These are phyloP conservation scores for Zaprionus lineosus DNA, from an alignment of 2,888 invertebrate species.

Conservation along the genomic window DNA sequence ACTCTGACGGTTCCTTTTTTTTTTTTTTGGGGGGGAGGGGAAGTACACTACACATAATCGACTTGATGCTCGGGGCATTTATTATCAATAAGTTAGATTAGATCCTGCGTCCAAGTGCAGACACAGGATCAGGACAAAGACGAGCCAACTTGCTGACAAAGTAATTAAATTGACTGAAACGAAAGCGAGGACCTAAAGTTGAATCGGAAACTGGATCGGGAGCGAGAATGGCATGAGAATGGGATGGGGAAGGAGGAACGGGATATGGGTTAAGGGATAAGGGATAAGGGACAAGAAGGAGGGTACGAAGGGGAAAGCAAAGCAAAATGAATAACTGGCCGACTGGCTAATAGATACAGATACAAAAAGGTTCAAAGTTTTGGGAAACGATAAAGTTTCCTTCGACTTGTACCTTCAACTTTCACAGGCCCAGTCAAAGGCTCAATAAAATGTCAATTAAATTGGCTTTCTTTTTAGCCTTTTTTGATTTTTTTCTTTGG, in stretches of 20 bases:
- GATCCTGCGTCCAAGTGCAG: constrained; percentile 18
- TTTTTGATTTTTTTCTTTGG: too few relatives aligned
- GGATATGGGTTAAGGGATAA: too few relatives aligned
- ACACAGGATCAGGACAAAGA: constrained; percentile 1
- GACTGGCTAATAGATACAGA: constrained; percentile 46
- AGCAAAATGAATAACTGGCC: too few relatives aligned
- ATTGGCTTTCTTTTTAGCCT: too few relatives aligned
- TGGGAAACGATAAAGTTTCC: constrained; percentile 35
- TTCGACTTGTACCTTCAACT: constrained; percentile 16
- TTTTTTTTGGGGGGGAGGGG: constrained; percentile 6
- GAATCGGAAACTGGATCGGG: too few relatives aligned
- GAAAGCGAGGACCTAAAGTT: constrained; percentile 37
- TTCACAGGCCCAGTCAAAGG: constrained; percentile 43
- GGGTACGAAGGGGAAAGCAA: too few relatives aligned
- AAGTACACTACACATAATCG: constrained; percentile 55
- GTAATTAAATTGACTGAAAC: constrained; percentile 77
- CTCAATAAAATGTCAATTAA: constrained; percentile 77
- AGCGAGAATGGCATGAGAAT: too few relatives aligned
- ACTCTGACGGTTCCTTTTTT: constrained; percentile 29
- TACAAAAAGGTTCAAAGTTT: constrained; percentile 47
- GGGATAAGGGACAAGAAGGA: too few relatives aligned
- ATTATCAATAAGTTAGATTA: constrained; percentile 78
- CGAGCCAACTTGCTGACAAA: constrained; percentile 71
- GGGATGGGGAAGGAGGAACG: too few relatives aligned
- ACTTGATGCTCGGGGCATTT: constrained; percentile 66